Base-by-base conservation (phyloP, 2,888 invertebrate genomes). In the Sesia apiformis region DNA sequence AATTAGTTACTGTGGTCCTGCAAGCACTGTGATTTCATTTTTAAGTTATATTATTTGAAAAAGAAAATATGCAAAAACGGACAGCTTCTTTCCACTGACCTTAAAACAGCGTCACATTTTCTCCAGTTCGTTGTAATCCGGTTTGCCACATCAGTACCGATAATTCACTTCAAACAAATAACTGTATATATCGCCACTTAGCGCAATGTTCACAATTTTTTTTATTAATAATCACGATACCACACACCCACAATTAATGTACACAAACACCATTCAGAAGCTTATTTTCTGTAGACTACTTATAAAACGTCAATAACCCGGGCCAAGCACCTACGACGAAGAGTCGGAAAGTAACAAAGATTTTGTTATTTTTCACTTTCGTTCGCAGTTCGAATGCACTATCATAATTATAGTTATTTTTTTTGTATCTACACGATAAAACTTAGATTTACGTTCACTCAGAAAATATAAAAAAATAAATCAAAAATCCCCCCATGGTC, bases 81-180 rank as follows among this genome's bases (percentile, higher is more conserved):
- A 23, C 23, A 23, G 23, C 23, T 23, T 23, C 23, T 23, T 46
- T 46, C 23, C 77, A 81, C 85, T 80, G 79, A 88, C 88, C 86
- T 84, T 88, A 87, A 58, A 81, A 73, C 69, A 76, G 76, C 77
- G 73, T 83, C 84, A 86, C 80, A 84, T 84, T 87, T 85, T 81
- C 82, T 79, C 77, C 78, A 72, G 69, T 73, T 78, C 69, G 72
- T 67, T 76, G 71, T 74, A 79, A 84, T 87, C 85, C 84, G 83
- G 85, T 87, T 84, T 84, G 87, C 85, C 85, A 86, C 85, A 85
- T 85, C 84, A 81, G 75, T 80, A 74, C 73, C 70, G 77, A 81
- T 78, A 77, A 70, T 72, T 76, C 76, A 76, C 84, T 46, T 46
- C 7, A 50, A 50, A 84, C 84, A 60, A 71, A 71, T 70, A 69